These are phyloP conservation scores for Leucophenga varia DNA, from an alignment of 1,140 invertebrate genomes.

Conservation along the genomic window DNA sequence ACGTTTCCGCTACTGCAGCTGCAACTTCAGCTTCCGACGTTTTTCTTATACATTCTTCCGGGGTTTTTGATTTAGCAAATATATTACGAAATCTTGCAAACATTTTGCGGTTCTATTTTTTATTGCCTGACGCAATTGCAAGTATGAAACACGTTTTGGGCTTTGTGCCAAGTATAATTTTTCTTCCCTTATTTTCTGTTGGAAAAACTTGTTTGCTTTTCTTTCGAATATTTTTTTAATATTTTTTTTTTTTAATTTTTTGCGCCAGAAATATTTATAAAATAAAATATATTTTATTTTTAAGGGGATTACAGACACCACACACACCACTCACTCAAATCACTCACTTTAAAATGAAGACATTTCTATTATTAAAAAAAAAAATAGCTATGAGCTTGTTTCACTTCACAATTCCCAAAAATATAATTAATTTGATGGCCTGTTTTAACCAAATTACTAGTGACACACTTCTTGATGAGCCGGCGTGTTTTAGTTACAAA, in stretches of 20 bases:
- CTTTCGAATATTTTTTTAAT: background rate
- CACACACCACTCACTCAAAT: background rate
- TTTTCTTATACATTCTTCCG: constrained; percentile 11
- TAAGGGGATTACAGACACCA: constrained; percentile 16
- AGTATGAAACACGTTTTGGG: constrained; percentile 43
- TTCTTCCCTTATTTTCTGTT: constrained; percentile 23
- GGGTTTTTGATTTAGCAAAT: constrained; percentile 42
- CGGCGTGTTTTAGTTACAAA: too few relatives aligned
- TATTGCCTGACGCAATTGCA: constrained; percentile 40
- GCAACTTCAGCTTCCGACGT: background rate
- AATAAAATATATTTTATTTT: too few relatives aligned
- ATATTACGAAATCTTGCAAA: constrained; percentile 52
- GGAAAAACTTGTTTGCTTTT: too few relatives aligned
- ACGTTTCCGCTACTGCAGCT: background rate
- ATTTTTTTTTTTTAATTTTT: background rate
- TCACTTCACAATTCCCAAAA: constrained; percentile 22
- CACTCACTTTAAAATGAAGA: too few relatives aligned
- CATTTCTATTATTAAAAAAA: constrained; percentile 24
- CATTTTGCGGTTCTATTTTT: constrained; percentile 22
- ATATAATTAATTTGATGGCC: too few relatives aligned
- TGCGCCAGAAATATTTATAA: constrained; percentile 22
- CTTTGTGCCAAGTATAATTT: constrained; percentile 2
- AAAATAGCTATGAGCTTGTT: constrained; percentile 12
- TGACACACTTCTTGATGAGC: too few relatives aligned
- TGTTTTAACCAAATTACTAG: too few relatives aligned